Evolutionary conservation across 2,797 vertebrate genomes (phyloP), one percentile per base, ranked within the genome.

Genomic region (Halcyon badia): DNA sequence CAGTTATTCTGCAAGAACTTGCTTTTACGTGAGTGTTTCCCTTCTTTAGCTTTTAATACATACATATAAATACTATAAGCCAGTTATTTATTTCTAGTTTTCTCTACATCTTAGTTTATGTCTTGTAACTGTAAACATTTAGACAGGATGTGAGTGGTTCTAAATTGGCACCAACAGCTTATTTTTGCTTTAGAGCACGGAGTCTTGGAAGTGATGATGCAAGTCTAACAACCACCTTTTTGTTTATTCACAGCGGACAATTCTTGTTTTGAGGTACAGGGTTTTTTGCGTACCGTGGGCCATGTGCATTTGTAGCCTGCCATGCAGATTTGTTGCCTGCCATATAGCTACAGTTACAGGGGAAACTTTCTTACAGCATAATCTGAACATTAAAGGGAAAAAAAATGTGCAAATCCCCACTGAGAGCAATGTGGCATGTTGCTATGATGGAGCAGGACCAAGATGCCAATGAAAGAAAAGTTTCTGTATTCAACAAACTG

Each of bases 351-450:
- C 2, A 6, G 9, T 4, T 2, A 5, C 51, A 76, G 30, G 3
- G 9, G 12, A 76, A 64, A 69, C 9, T 39, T 92, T 12, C 54
- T 65, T 69, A 65, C 5, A 48, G 48, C 8, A 58, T n/a, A 62
- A 30, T 52, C 19, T 79, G 39, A 87, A 81, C 8, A 69, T 17
- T 48, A 64, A 46, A 37, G 17, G 18, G 39, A 33, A 3, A 69
- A 71, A 71, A 69, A 73, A 25, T 4, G 68, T 2, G 1, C 15
- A 22, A 62, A 73, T 48, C 61, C 20, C 24, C 28, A 61, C 26
- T 1, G 20, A 83, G 12, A 76, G 19, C 46, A 57, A 21, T 8
- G 24, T 28, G 20, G 8, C 2, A 0, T 2, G 1, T 76, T 73
- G 42, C 7, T 80, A 0, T 33, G 28, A n/a, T 30, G 60, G 21